Conservation (phyloP, 2,113 vertebrate species). For the Oreamnos americanus region DNA sequence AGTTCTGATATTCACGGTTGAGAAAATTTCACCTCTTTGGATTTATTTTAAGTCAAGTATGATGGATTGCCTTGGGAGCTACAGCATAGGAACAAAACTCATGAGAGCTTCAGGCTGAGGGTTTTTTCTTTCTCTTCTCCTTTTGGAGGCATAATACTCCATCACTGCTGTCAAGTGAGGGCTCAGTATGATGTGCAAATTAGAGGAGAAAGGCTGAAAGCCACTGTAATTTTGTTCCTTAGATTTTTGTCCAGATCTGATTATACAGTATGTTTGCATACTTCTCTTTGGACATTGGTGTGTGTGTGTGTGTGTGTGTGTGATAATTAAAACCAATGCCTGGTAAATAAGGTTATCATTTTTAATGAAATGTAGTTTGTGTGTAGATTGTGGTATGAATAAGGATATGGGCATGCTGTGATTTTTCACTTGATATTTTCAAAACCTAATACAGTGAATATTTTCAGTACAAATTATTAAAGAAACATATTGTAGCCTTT, state of each 20-base stretch:
- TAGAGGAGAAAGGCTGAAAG: constrained; percentile 27
- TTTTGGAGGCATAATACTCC: constrained; percentile 39
- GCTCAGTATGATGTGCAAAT: not conserved
- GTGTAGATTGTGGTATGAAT: not conserved
- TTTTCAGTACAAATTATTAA: not conserved
- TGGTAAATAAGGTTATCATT: constrained; percentile 13
- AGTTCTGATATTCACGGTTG: constrained; percentile 40
- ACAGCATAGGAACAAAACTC: not conserved
- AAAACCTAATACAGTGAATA: not conserved
- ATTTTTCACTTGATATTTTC: not conserved
- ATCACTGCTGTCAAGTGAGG: constrained; percentile 54
- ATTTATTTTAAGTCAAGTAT: constrained; percentile 52
- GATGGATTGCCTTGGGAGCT: constrained; percentile 41
- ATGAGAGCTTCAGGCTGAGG: constrained; percentile 22
- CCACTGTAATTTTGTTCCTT: constrained; percentile 26
- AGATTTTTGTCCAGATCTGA: not conserved
- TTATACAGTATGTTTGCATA: not conserved
- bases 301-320: not conserved
- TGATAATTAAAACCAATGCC: not conserved
- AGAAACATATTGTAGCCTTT: not conserved
- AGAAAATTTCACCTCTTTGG: constrained; percentile 44
- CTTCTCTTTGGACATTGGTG: not conserved
- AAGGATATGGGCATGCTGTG: not conserved
- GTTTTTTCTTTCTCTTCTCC: not conserved
- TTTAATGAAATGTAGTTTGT: not conserved